A percentile compares a stretch with the other conserved stretches of the same genome.
Conservation (phyloP, 2,888 invertebrate species). For the Papilio gigon region DNA sequence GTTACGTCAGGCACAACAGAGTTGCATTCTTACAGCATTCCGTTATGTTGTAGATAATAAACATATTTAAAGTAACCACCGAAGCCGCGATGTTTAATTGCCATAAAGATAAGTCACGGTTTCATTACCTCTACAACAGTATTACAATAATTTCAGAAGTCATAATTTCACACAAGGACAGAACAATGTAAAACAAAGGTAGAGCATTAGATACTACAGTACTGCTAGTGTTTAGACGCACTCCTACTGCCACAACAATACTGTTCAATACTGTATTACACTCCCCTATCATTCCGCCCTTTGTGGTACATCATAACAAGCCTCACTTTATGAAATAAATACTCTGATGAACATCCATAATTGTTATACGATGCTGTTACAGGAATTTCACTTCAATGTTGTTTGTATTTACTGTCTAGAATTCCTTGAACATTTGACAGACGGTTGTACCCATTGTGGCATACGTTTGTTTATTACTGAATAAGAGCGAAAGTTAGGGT, state of each 20-base stretch:
- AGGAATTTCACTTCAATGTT: constrained; percentile 18
- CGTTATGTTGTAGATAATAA: not conserved
- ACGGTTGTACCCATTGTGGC: constrained; percentile 26
- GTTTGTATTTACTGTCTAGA: constrained; percentile 23
- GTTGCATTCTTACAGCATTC: not conserved
- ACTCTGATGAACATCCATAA: constrained; percentile 6
- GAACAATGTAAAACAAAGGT: not conserved
- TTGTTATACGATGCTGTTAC: constrained; percentile 17
- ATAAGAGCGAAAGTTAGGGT: constrained; percentile 31
- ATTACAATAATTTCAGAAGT: constrained; percentile 28
- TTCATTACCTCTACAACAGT: constrained; percentile 37
- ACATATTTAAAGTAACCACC: constrained; percentile 7
- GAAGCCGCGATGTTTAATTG: constrained; percentile 43
- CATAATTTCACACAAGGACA: constrained; percentile 19
- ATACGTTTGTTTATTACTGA: constrained; percentile 28
- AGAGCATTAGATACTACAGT: not conserved
- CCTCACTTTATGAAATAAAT: constrained; percentile 21
- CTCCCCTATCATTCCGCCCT: not conserved
- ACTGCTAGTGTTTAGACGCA: not conserved
- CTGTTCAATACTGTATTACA: not conserved
- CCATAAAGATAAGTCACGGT: constrained; percentile 45
- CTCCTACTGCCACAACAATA: not conserved
- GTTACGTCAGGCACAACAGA: too few species aligned
- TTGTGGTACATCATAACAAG: constrained; percentile 17
- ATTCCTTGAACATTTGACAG: constrained; percentile 23